These are phyloP conservation scores for Chascanopsetta lugubris DNA, from an alignment of 2,113 vertebrate genomes.

Conservation along the genomic window DNA sequence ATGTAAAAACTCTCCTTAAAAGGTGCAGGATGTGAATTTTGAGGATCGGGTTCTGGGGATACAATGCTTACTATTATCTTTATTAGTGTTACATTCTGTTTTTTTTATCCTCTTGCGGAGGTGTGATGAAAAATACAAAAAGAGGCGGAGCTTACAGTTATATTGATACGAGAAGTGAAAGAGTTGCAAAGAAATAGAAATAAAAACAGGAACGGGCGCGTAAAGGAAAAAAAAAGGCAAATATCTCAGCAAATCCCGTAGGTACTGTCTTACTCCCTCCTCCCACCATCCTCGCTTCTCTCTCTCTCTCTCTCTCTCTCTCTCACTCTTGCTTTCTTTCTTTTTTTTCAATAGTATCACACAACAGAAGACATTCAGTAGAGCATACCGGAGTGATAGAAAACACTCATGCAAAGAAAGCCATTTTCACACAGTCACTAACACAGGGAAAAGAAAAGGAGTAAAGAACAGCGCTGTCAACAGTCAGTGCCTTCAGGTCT, in stretches of 20 bases:
- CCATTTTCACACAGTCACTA: constrained; percentile 77
- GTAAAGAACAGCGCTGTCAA: constrained; percentile 80
- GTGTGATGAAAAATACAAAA: constrained; percentile 84
- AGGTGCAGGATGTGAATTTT: constrained; percentile 29
- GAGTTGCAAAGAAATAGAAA: constrained; percentile 42
- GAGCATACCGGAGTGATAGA: constrained; percentile 72
- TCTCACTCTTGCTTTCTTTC: background rate
- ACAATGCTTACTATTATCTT: constrained; percentile 54
- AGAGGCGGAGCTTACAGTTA: constrained; percentile 77
- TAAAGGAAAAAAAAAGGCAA: constrained; percentile 40
- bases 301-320: background rate
- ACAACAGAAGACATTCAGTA: constrained; percentile 80
- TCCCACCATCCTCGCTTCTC: background rate
- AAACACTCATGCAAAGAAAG: constrained; percentile 89
- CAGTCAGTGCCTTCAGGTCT: constrained; percentile 90
- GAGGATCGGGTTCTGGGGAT: constrained; percentile 44
- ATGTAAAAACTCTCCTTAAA: too few species aligned
- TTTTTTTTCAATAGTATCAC: constrained; percentile 47
- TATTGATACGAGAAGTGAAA: constrained; percentile 72
- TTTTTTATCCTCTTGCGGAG: constrained; percentile 73
- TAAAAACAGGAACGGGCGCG: constrained; percentile 40
- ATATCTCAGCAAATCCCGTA: constrained; percentile 53
- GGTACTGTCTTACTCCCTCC: constrained; percentile 48
- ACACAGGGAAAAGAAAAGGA: constrained; percentile 68
- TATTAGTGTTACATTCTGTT: constrained; percentile 77